These are phyloP conservation scores for Numenius arquata DNA, from an alignment of 2,113 vertebrate genomes.

Conservation along the genomic window DNA sequence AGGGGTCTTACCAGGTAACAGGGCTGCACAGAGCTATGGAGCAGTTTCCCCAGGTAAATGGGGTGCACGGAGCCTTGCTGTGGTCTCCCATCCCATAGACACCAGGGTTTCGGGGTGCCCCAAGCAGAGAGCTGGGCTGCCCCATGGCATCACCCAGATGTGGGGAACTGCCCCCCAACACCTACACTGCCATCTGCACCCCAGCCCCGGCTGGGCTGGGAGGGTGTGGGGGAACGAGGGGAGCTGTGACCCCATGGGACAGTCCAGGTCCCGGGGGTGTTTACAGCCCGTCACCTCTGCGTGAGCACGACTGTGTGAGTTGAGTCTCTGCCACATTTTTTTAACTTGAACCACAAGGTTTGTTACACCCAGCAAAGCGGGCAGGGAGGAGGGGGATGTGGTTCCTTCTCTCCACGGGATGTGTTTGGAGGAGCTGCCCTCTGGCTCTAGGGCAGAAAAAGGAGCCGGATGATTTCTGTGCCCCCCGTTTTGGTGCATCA, in stretches of 20 bases:
- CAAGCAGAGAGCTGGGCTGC: not conserved
- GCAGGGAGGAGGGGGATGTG: not conserved
- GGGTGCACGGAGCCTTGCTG: not conserved
- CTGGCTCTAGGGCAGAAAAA: not conserved
- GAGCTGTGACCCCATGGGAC: not conserved
- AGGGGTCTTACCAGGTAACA: not conserved
- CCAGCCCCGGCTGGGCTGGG: not conserved
- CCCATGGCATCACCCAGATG: not conserved
- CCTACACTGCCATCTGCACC: not conserved
- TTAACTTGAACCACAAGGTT: not conserved
- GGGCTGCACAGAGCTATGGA: not conserved
- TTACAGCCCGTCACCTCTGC: not conserved
- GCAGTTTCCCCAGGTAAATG: not conserved
- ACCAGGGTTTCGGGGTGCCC: not conserved
- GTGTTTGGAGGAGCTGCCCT: not conserved
- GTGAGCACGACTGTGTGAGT: accelerated
- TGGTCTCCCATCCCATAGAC: not conserved
- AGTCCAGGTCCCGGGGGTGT: accelerated
- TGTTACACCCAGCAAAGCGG: not conserved
- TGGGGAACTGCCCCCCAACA: not conserved
- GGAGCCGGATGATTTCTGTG: not conserved
- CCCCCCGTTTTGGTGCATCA: accelerated
- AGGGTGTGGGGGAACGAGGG: not conserved
- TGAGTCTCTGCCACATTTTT: not conserved
- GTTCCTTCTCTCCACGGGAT: accelerated